Evolutionary conservation across 2,797 vertebrate genomes (phyloP).

Genomic region (Pipistrellus nathusii): DNA sequence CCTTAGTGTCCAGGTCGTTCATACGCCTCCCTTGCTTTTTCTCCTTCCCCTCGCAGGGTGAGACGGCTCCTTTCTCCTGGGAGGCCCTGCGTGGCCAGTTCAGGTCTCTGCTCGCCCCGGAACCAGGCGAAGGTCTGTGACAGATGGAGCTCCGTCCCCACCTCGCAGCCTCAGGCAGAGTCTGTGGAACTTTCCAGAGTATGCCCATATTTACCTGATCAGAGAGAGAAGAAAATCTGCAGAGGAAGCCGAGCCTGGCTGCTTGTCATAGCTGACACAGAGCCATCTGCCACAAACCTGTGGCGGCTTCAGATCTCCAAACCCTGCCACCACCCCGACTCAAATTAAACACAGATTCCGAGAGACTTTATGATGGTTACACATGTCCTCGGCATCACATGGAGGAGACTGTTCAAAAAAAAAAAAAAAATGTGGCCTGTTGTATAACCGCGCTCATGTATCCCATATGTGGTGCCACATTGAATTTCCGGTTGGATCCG

Average conservation of each 20-base stretch:
- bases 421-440: slow-evolving; percentile 89
- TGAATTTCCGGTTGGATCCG: slow-evolving; percentile 94
- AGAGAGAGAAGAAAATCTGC: slow-evolving; percentile 93
- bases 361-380: slow-evolving; percentile 94
- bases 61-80: slow-evolving; percentile 93
- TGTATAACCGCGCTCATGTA: slow-evolving; percentile 94
- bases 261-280: slow-evolving; percentile 97
- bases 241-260: slow-evolving; percentile 95
- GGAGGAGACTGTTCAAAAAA: slow-evolving; percentile 92
- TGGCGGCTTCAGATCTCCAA: slow-evolving; percentile 93
- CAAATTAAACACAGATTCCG: slow-evolving; percentile 95
- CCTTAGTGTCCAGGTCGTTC: slow-evolving; percentile 76
- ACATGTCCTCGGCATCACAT: slow-evolving; percentile 95
- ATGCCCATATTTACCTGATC: slow-evolving; percentile 98
- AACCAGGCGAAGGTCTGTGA: slow-evolving; percentile 94
- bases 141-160: slow-evolving; percentile 98
- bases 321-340: slow-evolving; percentile 90
- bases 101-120: slow-evolving; percentile 93
- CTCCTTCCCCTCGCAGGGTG: slow-evolving; percentile 88
- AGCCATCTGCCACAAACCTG: slow-evolving; percentile 99
- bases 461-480: slow-evolving; percentile 98
- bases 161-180: slow-evolving; percentile 94
- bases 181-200: slow-evolving; percentile 94
- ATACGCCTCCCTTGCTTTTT: slow-evolving; percentile 78
- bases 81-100: slow-evolving; percentile 90